Evolutionary conservation across 2,888 invertebrate genomes (phyloP).

Genomic region (Zonitis immaculata): DNA sequence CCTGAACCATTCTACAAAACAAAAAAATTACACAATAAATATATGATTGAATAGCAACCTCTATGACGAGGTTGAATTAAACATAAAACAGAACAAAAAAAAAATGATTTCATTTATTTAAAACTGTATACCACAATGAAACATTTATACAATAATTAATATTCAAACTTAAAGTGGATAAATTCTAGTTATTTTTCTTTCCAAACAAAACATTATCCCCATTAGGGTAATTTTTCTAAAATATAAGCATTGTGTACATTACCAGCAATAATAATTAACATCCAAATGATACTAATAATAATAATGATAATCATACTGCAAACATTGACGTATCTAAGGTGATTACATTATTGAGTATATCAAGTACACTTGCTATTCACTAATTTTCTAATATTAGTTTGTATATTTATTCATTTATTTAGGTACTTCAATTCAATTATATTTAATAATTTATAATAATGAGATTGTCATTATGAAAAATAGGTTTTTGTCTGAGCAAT

Average conservation of each 20-base stretch:
- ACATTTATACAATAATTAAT: conserved; percentile 21
- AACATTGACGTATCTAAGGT: conserved; percentile 14
- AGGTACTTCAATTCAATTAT: not conserved
- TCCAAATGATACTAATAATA: conserved; percentile 15
- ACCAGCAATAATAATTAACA: conserved; percentile 1
- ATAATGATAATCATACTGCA: conserved; percentile 20
- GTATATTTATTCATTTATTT: not conserved
- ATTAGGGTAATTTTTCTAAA: conserved; percentile 15
- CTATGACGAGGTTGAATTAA: conserved; percentile 29
- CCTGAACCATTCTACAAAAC: conserved; percentile 79
- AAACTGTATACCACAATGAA: conserved; percentile 12
- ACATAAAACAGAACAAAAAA: conserved; percentile 27
- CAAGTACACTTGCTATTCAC: conserved; percentile 17
- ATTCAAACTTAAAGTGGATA: too few relatives aligned
- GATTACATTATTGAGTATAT: conserved; percentile 7
- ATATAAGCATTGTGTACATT: conserved; percentile 12
- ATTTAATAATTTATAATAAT: conserved; percentile 9
- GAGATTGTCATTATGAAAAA: conserved; percentile 31
- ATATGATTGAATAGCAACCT: conserved; percentile 48
- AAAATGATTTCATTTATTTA: conserved; percentile 29
- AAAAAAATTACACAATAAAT: conserved; percentile 56
- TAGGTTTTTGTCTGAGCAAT: conserved; percentile 15
- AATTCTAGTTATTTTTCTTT: too few relatives aligned
- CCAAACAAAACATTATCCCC: conserved; percentile 31
- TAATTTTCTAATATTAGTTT: not conserved